phyloP scores from a whole-genome alignment of 2,888 invertebrate genomes.

The Drosophila longiperda region DNA sequence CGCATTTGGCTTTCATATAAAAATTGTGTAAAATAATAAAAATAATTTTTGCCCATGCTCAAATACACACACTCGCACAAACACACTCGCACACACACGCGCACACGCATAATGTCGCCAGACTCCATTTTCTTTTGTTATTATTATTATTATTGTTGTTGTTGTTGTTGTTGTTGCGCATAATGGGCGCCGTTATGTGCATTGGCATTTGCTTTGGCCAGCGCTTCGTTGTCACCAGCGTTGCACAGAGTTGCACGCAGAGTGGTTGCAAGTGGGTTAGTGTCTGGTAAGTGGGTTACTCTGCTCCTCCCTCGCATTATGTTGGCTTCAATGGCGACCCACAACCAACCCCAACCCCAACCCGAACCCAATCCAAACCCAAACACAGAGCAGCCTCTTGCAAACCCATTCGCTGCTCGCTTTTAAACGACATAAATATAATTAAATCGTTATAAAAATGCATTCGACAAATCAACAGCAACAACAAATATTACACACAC shows the following conservation, averaged over 20 bases:
- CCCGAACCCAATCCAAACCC: not conserved
- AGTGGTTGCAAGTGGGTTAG: too few species aligned
- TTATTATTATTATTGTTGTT: constrained; percentile 42
- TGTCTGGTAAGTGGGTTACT: not conserved
- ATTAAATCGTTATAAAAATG: constrained; percentile 78
- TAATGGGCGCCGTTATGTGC: constrained; percentile 75
- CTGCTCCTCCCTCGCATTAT: constrained; percentile 64
- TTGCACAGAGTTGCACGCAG: not conserved
- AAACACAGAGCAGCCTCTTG: not conserved
- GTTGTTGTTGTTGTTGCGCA: constrained; percentile 62
- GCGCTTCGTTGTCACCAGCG: constrained; percentile 9
- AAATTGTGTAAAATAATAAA: constrained; percentile 79
- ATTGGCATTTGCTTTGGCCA: constrained; percentile 58
- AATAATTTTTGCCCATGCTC: constrained; percentile 65
- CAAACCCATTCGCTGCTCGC: not conserved
- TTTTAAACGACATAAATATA: constrained; percentile 70
- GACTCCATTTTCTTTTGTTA: constrained; percentile 68
- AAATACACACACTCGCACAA: constrained; percentile 26
- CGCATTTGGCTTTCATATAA: constrained; percentile 66
- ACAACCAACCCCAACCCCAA: not conserved
- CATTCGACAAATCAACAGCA: constrained; percentile 55
- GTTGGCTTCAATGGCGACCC: constrained; percentile 53
- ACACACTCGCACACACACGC: constrained; percentile 7
- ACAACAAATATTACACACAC: constrained; percentile 9
- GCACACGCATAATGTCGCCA: constrained; percentile 61